These are phyloP conservation scores for Apostichopus leukothele DNA, from an alignment of 53 echinoderm and acorn worm genomes.

Conservation along the genomic window DNA sequence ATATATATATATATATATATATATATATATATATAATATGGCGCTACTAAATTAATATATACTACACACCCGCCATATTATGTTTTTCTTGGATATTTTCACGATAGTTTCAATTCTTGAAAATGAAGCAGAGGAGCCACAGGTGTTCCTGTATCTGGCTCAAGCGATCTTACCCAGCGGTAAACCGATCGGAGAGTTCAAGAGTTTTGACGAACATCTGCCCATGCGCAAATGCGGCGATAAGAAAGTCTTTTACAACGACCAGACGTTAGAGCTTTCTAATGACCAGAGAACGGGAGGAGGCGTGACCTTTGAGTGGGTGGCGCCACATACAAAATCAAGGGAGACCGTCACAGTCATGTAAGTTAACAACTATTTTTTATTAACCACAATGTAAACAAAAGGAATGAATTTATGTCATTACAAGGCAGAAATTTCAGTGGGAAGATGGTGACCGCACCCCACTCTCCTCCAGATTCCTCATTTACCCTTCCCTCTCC, in stretches of 20 bases:
- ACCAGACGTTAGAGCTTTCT: not conserved
- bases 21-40: no score
- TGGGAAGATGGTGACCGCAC: no score
- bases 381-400: no score
- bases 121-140: constrained; percentile 11
- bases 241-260: constrained; percentile 30
- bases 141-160: constrained; percentile 24
- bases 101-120: constrained; percentile 32
- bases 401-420: no score
- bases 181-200: constrained; percentile 44
- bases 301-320: constrained; percentile 48
- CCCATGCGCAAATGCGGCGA: constrained; percentile 45
- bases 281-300: not conserved
- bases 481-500: no score
- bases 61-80: no score
- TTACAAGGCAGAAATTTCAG: no score
- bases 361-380: not conserved
- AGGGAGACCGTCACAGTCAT: constrained; percentile 17
- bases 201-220: constrained; percentile 33
- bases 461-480: no score
- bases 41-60: no score
- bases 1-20: no score
- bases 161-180: constrained; percentile 31
- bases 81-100: no score
- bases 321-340: constrained; percentile 24